Evolutionary conservation across 2,888 invertebrate species (phyloP), one percentile per base, ranked within the genome.

Genomic region (Rhogogaster chlorosoma): DNA sequence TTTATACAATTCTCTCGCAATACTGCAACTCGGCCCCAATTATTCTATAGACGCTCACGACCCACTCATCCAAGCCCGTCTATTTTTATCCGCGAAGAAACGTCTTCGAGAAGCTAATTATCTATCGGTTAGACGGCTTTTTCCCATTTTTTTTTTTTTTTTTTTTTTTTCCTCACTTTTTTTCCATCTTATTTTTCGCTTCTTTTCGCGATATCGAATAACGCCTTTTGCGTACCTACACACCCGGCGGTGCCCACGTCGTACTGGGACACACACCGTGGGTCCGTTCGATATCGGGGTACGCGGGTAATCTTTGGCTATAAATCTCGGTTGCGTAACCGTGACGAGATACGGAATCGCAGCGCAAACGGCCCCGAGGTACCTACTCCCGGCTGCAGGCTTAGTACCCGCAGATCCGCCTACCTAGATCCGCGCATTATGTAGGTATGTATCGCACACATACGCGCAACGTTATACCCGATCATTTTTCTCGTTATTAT

Each of bases 241-340:
- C 71, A 73, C 71, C 71, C 42, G 71, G 71, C 71, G 71, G 67
- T 67, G 67, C 67, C 67, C 67, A 67, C 67, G 67, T 67, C 18
- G 29, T 67, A 67, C 67, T 67, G 67, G 67, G 42, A 42, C 71
- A 73, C 70, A 70, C 71, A 73, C 38, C 71, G 71, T 73, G 38
- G 71, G n/a, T 61, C 71, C 71, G 71, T 73, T 73, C 57, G 49
- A 61, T 80, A 80, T 80, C 80, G 84, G 91, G 91, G 91, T 91
- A 90, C 91, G 90, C 91, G 91, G 91, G 91, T 91, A 91, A 91
- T 91, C 91, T 91, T 90, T 90, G 90, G 90, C 91, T 93, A 93
- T 93, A 93, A 93, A 93, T 93, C 93, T 92, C 91, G 90, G 93
- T 93, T 93, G 93, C 93, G 92, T 93, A 93, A 93, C 93, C 93